Evolutionary conservation across 2,113 vertebrate genomes (phyloP).

Genomic region (Chionomys nivalis): DNA sequence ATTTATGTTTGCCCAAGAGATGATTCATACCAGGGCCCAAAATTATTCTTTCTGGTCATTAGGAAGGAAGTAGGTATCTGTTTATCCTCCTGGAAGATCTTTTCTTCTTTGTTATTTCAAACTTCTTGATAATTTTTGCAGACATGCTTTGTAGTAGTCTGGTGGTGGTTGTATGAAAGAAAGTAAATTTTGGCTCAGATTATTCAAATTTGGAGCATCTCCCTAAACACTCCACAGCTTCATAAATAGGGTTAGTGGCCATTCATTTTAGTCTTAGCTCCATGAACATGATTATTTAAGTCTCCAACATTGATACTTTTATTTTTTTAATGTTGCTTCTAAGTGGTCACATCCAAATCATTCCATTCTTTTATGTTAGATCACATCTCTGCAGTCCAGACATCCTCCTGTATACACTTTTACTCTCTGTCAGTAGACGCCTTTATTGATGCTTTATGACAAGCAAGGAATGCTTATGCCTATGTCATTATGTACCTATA

Average conservation of each 20-base stretch:
- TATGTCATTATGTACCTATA: neutral
- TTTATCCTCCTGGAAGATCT: neutral
- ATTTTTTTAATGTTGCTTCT: neutral
- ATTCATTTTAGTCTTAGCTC: neutral
- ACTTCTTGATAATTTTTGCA: neutral
- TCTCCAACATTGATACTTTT: neutral
- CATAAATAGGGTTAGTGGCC: neutral
- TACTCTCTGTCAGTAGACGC: neutral
- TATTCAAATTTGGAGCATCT: neutral
- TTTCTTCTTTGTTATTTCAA: neutral
- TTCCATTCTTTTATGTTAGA: neutral
- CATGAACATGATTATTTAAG: too few relatives aligned
- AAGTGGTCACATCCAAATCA: neutral
- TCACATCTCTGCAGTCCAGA: neutral
- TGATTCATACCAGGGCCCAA: neutral
- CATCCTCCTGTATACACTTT: neutral
- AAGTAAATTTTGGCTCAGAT: neutral
- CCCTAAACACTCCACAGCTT: neutral
- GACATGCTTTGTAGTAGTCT: neutral
- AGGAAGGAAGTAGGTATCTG: neutral
- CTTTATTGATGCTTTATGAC: neutral
- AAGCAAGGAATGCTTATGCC: neutral
- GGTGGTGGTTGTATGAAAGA: neutral
- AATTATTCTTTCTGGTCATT: neutral
- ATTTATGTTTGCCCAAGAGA: neutral